Conservation (phyloP, 1,140 invertebrate species). For the Leptestheria dahalacensis region DNA sequence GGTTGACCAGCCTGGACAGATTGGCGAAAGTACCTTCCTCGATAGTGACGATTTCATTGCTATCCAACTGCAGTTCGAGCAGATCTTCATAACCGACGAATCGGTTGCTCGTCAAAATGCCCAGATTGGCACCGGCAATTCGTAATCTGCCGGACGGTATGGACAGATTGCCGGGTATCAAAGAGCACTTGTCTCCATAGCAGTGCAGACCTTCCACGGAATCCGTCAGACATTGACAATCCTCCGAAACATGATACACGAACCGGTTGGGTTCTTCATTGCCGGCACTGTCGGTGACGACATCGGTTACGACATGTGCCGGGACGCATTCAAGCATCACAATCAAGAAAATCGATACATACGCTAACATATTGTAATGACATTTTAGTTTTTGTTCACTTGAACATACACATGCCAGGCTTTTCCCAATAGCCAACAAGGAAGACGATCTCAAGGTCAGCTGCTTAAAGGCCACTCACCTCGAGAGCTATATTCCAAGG, state of each 20-base stretch:
- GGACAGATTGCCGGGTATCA: background rate
- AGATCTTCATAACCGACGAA: conserved; percentile 4
- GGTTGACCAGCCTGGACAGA: conserved; percentile 6
- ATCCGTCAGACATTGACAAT: background rate
- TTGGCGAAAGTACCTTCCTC: conserved; percentile 9
- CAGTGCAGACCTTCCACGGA: background rate
- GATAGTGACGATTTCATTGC: conserved; percentile 10
- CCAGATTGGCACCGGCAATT: background rate
- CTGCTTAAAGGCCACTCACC: background rate
- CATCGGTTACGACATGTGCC: no score
- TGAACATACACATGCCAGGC: no score
- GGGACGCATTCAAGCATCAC: no score
- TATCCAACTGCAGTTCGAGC: conserved; percentile 8
- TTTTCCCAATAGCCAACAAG: background rate
- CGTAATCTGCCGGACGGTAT: background rate
- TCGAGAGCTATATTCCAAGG: no score
- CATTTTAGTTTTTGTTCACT: no score
- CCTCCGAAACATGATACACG: background rate
- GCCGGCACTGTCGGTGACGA: background rate
- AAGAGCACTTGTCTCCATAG: background rate
- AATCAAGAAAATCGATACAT: no score
- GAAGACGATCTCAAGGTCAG: background rate
- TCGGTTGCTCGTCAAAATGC: background rate
- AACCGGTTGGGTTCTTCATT: background rate
- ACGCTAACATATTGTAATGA: no score